Evolutionary conservation across 1,140 invertebrate species (phyloP).

Genomic region (Diorhabda sublineata): DNA sequence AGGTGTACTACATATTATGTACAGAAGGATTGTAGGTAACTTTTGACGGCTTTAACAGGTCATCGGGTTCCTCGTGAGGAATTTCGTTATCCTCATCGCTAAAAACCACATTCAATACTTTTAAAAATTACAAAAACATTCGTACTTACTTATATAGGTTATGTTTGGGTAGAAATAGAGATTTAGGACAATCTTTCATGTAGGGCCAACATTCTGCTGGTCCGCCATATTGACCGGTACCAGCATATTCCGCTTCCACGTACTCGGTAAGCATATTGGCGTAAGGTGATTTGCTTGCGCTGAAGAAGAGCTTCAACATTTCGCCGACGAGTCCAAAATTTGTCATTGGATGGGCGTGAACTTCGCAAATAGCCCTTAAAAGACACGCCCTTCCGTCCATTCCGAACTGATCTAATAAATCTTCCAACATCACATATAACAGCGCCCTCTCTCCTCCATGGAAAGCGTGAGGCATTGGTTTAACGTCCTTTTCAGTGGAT

Average conservation of each 20-base stretch:
- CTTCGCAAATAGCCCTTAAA: conserved; percentile 77
- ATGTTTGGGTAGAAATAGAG: conserved; percentile 62
- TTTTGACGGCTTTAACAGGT: conserved; percentile 21
- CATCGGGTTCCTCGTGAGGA: conserved; percentile 21
- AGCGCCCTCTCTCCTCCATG: conserved; percentile 76
- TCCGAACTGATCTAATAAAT: conserved; percentile 70
- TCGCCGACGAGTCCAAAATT: conserved; percentile 75
- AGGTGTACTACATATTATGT: conserved; percentile 27
- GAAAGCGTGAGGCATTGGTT: conserved; percentile 49
- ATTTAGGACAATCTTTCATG: conserved; percentile 76
- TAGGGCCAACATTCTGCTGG: conserved; percentile 81
- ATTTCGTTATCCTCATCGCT: conserved; percentile 22
- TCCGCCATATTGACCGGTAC: conserved; percentile 53
- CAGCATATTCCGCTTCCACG: conserved; percentile 72
- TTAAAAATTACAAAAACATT: too few relatives aligned
- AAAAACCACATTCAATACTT: background rate
- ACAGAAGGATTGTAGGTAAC: conserved; percentile 32
- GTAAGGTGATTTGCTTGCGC: conserved; percentile 76
- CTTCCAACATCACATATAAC: conserved; percentile 69
- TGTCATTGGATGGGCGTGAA: conserved; percentile 71
- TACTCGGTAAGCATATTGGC: conserved; percentile 68
- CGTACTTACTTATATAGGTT: conserved; percentile 60
- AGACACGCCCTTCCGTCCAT: conserved; percentile 77
- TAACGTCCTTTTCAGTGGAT: background rate
- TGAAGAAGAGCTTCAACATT: conserved; percentile 75